Conservation (phyloP, 2,113 vertebrate genomes). For the Aix galericulata region DNA sequence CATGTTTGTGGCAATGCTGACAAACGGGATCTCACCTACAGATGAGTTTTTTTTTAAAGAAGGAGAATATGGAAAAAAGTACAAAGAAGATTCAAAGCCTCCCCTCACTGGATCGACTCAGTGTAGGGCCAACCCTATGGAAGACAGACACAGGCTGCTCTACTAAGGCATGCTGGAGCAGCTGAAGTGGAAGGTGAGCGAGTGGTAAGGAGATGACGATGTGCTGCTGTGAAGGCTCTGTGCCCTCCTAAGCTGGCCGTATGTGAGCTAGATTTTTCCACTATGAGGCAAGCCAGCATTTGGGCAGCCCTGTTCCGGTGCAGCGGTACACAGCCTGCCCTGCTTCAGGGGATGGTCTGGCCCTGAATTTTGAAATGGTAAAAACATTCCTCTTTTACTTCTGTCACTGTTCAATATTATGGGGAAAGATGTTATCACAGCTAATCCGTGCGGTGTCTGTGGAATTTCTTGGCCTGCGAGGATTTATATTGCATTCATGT, state of each 20-base stretch:
- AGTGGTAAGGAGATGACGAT: neutral
- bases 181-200: neutral
- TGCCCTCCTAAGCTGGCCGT: neutral
- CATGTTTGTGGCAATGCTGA: neutral
- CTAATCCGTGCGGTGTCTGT: slow-evolving; percentile 56
- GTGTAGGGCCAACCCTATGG: neutral
- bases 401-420: neutral
- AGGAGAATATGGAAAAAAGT: neutral
- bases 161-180: neutral
- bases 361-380: neutral
- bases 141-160: neutral
- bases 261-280: neutral
- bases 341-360: neutral
- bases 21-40: neutral
- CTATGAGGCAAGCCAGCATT: neutral
- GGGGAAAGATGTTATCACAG: slow-evolving; percentile 68
- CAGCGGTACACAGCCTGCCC: neutral
- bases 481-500: slow-evolving; percentile 65
- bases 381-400: slow-evolving; percentile 43
- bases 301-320: neutral
- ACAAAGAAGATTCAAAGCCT: neutral
- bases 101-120: fast-evolving
- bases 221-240: neutral
- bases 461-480: slow-evolving; percentile 66
- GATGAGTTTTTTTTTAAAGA: neutral